A percentile compares a stretch with the other conserved stretches of the same genome.
phyloP scores from a whole-genome alignment of 2,888 invertebrate genomes.

The Serrognathus titanus region DNA sequence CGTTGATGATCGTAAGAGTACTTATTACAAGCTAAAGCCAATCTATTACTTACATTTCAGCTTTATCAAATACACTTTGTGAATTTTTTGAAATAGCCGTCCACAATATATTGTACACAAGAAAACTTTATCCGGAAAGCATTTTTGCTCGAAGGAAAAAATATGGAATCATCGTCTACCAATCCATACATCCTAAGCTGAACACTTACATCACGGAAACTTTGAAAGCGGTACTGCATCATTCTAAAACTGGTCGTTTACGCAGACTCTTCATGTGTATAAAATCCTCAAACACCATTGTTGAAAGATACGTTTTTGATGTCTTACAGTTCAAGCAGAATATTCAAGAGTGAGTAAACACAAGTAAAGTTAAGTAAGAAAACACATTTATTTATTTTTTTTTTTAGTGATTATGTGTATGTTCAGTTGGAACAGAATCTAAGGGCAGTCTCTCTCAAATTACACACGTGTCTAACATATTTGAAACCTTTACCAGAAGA shows the following conservation, averaged over 20 bases:
- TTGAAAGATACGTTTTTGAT: constrained; percentile 53
- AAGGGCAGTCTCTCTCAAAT: constrained; percentile 58
- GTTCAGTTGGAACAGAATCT: constrained; percentile 60
- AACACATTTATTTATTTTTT: constrained; percentile 5
- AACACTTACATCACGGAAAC: constrained; percentile 60
- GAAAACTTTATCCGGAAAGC: constrained; percentile 61
- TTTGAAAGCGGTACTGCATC: constrained; percentile 52
- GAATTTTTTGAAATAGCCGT: constrained; percentile 67
- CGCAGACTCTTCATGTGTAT: constrained; percentile 52
- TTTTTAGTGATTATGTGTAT: constrained; percentile 57
- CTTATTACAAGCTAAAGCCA: too few relatives aligned
- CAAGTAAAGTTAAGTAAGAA: constrained; percentile 31
- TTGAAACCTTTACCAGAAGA: constrained; percentile 54
- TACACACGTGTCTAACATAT: constrained; percentile 52
- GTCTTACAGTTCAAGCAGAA: constrained; percentile 34
- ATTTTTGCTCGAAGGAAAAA: constrained; percentile 62
- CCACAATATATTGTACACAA: constrained; percentile 59
- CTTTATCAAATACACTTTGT: constrained; percentile 53
- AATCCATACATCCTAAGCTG: constrained; percentile 62
- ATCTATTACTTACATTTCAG: constrained; percentile 3
- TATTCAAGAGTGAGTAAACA: neutral
- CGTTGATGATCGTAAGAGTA: too few relatives aligned
- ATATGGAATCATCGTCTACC: constrained; percentile 59
- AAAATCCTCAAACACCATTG: constrained; percentile 44
- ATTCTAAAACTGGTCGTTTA: constrained; percentile 52